phyloP scores from a whole-genome alignment of 2,113 vertebrate genomes.

The Microcebus lehilahytsara region DNA sequence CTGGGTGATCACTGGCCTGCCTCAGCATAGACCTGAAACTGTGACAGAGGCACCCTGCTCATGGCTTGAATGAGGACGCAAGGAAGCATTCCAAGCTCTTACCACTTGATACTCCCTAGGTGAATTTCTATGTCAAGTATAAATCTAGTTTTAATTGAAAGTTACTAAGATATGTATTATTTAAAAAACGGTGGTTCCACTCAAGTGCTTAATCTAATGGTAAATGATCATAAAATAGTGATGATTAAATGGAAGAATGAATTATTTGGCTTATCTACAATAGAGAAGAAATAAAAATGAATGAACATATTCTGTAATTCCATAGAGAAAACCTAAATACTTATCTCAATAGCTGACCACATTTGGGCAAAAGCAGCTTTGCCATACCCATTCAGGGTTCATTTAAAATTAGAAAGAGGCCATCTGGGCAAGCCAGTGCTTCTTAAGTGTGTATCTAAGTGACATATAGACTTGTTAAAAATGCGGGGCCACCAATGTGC shows the following conservation, averaged over 20 bases:
- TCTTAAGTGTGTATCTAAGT: constrained; percentile 33
- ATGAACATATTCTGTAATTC: neutral
- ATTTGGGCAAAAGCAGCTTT: neutral
- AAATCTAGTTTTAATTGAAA: constrained; percentile 6
- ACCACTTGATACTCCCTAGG: neutral
- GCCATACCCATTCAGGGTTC: neutral
- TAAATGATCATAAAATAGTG: constrained; percentile 29
- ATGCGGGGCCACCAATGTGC: neutral
- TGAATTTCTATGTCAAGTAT: neutral
- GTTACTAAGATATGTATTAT: constrained; percentile 37
- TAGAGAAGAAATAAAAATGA: constrained; percentile 26
- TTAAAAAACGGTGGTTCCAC: neutral
- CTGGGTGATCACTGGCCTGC: neutral
- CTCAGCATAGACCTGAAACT: neutral
- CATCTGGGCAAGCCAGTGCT: neutral
- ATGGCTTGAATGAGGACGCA: neutral
- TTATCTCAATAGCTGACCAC: neutral
- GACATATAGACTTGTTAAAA: constrained; percentile 43
- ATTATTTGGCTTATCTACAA: constrained; percentile 14
- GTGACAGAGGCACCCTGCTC: neutral
- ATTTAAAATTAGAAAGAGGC: constrained; percentile 26
- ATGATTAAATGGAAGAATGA: neutral
- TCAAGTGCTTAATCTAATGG: neutral
- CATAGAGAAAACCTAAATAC: neutral
- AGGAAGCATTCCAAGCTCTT: neutral